phyloP scores from a whole-genome alignment of 2,797 vertebrate genomes.

The Anisognathus igniventris region DNA sequence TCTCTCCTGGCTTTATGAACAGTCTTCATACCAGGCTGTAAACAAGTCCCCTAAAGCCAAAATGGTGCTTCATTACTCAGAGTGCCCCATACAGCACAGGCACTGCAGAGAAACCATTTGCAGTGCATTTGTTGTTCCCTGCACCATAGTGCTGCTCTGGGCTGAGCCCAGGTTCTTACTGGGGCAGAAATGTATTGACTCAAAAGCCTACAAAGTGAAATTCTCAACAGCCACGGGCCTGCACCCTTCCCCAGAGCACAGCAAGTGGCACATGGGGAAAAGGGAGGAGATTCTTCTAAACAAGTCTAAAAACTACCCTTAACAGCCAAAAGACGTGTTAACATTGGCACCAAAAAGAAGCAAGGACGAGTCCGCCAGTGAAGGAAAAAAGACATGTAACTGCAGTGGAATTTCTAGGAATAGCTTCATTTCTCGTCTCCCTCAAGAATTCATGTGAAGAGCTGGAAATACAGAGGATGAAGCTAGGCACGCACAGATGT shows the following conservation, averaged over 20 bases:
- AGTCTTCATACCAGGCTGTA: background rate
- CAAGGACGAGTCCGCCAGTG: background rate
- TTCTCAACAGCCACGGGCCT: background rate
- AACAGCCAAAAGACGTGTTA: constrained; percentile 5
- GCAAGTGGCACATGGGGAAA: background rate
- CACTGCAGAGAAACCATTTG: background rate
- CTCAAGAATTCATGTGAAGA: background rate
- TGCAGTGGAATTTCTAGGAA: constrained; percentile 31
- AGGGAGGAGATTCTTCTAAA: background rate
- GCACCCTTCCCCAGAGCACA: background rate
- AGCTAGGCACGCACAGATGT: background rate
- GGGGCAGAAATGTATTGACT: background rate
- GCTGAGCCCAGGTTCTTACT: background rate
- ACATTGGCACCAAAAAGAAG: background rate
- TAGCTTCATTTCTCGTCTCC: background rate
- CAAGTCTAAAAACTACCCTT: background rate
- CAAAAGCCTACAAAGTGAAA: background rate
- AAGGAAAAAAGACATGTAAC: background rate
- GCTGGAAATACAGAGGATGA: background rate
- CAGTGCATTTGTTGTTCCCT: background rate
- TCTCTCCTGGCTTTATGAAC: background rate
- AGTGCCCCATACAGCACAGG: background rate
- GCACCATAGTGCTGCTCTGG: background rate
- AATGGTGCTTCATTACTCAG: background rate
- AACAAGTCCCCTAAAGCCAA: background rate